phyloP scores from a whole-genome alignment of 2,797 vertebrate genomes.

The Thalassophryne amazonica region DNA sequence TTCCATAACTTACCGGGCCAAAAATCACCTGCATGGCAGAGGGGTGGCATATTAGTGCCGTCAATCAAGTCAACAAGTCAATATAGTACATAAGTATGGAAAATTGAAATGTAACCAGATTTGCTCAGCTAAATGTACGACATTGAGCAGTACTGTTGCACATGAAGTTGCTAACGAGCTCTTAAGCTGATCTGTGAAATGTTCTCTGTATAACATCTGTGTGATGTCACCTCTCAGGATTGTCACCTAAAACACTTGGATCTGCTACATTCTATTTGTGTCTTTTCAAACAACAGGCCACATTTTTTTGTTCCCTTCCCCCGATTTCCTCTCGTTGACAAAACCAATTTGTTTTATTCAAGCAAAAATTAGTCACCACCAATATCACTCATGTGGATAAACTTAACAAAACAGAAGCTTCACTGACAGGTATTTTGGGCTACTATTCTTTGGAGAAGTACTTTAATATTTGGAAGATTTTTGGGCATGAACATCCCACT shows the following conservation, averaged over 20 bases:
- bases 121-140: neutral
- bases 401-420: too few relatives aligned
- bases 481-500: too few relatives aligned
- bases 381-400: too few relatives aligned
- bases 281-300: too few relatives aligned
- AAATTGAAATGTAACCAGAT: neutral
- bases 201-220: neutral
- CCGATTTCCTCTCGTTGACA: too few relatives aligned
- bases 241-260: constrained; percentile 1
- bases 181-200: neutral
- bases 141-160: neutral
- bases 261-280: neutral
- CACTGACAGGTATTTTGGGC: too few relatives aligned
- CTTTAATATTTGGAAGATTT: too few relatives aligned
- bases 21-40: constrained; percentile 18
- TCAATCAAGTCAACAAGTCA: constrained; percentile 18
- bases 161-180: neutral
- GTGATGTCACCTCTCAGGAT: neutral
- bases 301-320: too few relatives aligned
- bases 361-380: too few relatives aligned
- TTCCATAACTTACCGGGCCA: constrained; percentile 25
- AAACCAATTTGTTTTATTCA: too few relatives aligned
- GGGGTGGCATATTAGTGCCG: constrained; percentile 5
- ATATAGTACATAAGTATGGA: neutral
- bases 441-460: too few relatives aligned